Evolutionary conservation across 2,888 invertebrate genomes (phyloP), one percentile per base, ranked within the genome.

Genomic region (Xylophagus ater): DNA sequence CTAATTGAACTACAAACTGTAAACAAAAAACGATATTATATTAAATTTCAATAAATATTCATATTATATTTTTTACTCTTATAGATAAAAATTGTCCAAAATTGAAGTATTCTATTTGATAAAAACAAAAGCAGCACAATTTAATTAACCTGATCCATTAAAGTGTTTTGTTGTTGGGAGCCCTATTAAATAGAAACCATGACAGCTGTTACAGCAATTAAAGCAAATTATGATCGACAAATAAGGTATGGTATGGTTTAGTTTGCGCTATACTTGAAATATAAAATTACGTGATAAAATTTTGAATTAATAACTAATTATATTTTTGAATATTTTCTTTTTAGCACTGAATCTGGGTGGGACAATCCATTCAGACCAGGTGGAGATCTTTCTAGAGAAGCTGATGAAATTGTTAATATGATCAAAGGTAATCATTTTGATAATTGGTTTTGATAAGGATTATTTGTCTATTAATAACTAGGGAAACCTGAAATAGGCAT

Each of bases 341-440:
- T 12, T 74, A 94, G 93, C 68, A 83, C 86, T 65, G 93, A 93
- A 63, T 92, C 89, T 59, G 90, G 90, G 49, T 89, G 92, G 83
- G 94, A 96, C 68, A 96, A 94, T 68, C 94, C 94, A 41, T 96
- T 96, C 73, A 81, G 92, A 60, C 93, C 93, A 19, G 94, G 92
- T 56, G 93, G 94, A 45, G 92, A 93, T 68, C 70, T 96, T 57
- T 89, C 89, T 58, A 55, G 60, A 53, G 40, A 94, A 68, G 93
- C 94, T 18, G 94, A 94, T 65, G 90, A 92, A 69, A 92, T 94
- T 54, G 90, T 94, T 47, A 88, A 90, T 59, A 73, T 89, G 67
- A 90, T 92, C 64, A 89, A 89, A 69, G 89, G 65, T 65, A 49
- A 49, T n/a, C n/a, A n/a, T n/a, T n/a, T n/a, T n/a, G n/a, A n/a